A percentile compares a stretch with the other conserved stretches of the same genome.
Evolutionary conservation across 2,888 invertebrate species (phyloP).

Genomic region (Eilema caniola): DNA sequence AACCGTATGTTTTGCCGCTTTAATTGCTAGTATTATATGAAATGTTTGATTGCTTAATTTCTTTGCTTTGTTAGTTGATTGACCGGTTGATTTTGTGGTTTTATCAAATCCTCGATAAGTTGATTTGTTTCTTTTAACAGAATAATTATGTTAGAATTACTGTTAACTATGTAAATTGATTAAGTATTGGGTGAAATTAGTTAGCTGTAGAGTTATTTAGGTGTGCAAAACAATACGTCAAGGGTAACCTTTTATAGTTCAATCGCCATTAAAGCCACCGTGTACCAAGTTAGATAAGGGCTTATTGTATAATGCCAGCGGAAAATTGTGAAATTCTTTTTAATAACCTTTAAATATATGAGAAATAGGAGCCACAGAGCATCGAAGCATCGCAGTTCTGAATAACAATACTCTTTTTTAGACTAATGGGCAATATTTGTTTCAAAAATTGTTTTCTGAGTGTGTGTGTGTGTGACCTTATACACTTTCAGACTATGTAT

Average conservation of each 20-base stretch:
- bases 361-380: neutral
- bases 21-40: slow-evolving; percentile 14
- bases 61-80: slow-evolving; percentile 39
- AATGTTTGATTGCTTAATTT: slow-evolving; percentile 31
- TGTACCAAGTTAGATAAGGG: neutral
- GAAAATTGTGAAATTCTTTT: no score
- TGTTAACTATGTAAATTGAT: neutral
- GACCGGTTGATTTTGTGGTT: slow-evolving; percentile 29
- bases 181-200: neutral
- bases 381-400: neutral
- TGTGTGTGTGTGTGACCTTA: no score
- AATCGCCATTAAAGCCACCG: neutral
- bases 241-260: neutral
- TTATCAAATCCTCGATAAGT: neutral
- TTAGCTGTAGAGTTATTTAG: neutral
- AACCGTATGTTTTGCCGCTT: slow-evolving; percentile 17
- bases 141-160: neutral
- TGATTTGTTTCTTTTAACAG: neutral
- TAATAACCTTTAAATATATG: no score
- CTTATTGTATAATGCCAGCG: neutral
- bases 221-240: neutral
- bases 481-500: neutral
- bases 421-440: neutral
- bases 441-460: neutral
- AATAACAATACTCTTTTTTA: neutral